A percentile compares a stretch with the other conserved stretches of the same genome.
phyloP scores from a whole-genome alignment of 2,888 invertebrate species.

The Ichneumoninae sp. region DNA sequence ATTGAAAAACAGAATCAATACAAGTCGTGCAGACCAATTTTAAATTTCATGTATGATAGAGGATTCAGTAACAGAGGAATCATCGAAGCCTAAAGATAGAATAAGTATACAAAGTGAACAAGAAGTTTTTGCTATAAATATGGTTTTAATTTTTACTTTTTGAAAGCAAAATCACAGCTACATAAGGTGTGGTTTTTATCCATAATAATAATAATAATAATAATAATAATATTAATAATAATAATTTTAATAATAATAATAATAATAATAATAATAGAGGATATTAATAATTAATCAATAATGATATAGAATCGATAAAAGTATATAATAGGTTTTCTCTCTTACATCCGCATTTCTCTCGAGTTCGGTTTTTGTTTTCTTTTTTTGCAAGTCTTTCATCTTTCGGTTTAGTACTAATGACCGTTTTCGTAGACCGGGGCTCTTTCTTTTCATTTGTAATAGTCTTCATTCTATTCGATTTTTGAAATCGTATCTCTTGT shows the following conservation, averaged over 20 bases:
- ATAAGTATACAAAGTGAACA: constrained; percentile 37
- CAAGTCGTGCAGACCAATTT: no score
- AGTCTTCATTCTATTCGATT: constrained; percentile 57
- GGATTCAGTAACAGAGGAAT: not conserved
- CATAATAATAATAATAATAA: constrained; percentile 79
- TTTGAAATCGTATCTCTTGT: constrained; percentile 61
- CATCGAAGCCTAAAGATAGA: not conserved
- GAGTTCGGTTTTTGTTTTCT: constrained; percentile 38
- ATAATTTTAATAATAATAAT: constrained; percentile 78
- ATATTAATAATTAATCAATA: constrained; percentile 73
- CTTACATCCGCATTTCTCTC: constrained; percentile 75
- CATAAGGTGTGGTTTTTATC: constrained; percentile 82
- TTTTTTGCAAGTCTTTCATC: constrained; percentile 42
- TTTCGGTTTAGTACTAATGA: constrained; percentile 67
- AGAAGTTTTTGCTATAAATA: constrained; percentile 82
- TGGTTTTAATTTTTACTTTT: constrained; percentile 83
- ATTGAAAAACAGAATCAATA: not conserved
- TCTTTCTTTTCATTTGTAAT: constrained; percentile 2
- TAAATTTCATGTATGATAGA: not conserved
- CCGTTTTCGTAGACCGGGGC: constrained; percentile 59
- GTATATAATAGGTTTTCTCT: constrained; percentile 82
- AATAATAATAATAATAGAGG: constrained; percentile 76
- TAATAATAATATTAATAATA: constrained; percentile 69
- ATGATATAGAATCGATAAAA: constrained; percentile 82
- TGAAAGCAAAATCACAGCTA: constrained; percentile 84